Percentiles rank a stretch among this genome's conserved stretches.
These are phyloP conservation scores for Poicephalus gulielmi DNA, from an alignment of 2,113 vertebrate genomes.

Conservation along the genomic window DNA sequence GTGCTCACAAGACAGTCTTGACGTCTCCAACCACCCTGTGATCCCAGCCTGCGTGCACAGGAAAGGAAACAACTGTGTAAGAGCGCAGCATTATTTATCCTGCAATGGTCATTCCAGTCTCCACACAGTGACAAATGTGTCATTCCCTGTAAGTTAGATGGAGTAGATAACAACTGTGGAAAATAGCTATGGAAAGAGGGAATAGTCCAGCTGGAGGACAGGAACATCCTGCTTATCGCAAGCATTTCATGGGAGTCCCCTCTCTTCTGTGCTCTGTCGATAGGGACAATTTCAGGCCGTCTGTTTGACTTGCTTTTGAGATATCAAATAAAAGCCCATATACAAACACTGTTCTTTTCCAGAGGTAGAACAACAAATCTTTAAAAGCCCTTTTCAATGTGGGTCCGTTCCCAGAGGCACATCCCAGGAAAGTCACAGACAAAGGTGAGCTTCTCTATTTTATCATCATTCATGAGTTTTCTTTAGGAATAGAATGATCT, in stretches of 20 bases:
- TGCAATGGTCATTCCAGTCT: background rate
- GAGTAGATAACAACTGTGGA: background rate
- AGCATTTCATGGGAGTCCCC: background rate
- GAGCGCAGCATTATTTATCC: background rate
- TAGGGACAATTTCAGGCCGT: background rate
- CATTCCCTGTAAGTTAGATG: background rate
- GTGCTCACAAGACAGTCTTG: background rate
- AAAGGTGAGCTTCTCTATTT: background rate
- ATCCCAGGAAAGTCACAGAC: background rate
- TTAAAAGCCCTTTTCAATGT: background rate
- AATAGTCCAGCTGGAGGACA: background rate
- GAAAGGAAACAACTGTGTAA: background rate
- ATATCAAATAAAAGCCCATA: background rate
- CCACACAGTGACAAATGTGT: background rate
- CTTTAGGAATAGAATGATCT: background rate
- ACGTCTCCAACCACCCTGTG: background rate
- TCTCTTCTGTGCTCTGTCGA: background rate
- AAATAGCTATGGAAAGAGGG: background rate
- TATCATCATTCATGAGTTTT: background rate
- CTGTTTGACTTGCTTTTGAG: background rate
- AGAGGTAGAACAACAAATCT: background rate
- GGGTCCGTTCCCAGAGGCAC: background rate
- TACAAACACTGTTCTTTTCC: background rate
- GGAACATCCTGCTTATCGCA: background rate
- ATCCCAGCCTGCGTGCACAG: background rate